Evolutionary conservation across 2,888 invertebrate genomes (phyloP).

Genomic region (Sepiola atlantica): DNA sequence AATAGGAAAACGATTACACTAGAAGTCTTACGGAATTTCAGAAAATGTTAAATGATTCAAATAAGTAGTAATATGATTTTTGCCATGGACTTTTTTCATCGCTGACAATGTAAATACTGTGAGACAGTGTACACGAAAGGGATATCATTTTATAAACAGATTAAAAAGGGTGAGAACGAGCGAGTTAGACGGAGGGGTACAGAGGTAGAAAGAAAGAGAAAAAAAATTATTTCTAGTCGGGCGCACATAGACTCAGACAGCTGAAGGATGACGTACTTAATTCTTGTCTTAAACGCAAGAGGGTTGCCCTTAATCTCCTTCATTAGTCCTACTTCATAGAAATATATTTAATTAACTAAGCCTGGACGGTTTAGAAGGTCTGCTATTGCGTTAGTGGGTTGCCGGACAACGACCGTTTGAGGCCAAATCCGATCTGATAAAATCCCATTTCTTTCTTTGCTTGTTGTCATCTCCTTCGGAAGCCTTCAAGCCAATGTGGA

Average conservation of each 20-base stretch:
- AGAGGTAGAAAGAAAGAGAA: neutral
- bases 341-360: conserved; percentile 13
- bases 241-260: neutral
- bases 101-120: no score
- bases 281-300: neutral
- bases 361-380: neutral
- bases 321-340: neutral
- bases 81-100: no score
- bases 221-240: neutral
- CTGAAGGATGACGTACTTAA: neutral
- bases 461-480: neutral
- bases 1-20: no score
- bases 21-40: no score
- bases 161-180: no score
- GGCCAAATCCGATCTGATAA: neutral
- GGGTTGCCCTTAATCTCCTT: conserved; percentile 1
- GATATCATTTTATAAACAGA: no score
- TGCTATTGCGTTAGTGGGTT: neutral
- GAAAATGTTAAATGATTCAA: no score
- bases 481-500: neutral
- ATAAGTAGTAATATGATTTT: no score
- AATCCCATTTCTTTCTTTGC: neutral
- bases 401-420: neutral
- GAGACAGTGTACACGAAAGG: no score
- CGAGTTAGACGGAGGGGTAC: neutral